Percentiles rank a stretch among this genome's conserved stretches.
Evolutionary conservation across 2,113 vertebrate genomes (phyloP).

Genomic region (Morone saxatilis): DNA sequence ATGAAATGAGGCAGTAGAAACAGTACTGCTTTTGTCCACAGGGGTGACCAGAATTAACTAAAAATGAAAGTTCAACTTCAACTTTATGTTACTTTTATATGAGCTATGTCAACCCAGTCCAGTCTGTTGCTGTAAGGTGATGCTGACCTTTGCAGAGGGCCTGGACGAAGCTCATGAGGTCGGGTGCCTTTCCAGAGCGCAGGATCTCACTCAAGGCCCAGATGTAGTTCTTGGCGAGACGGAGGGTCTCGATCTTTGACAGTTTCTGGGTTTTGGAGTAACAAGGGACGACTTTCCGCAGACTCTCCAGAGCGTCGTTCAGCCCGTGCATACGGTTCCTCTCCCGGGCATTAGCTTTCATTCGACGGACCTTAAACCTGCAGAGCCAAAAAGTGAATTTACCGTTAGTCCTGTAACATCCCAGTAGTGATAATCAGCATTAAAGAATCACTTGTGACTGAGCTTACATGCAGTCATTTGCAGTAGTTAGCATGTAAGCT

Average conservation of each 20-base stretch:
- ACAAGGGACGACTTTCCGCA: slow-evolving; percentile 98
- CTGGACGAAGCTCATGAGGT: slow-evolving; percentile 96
- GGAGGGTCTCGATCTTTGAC: slow-evolving; percentile 97
- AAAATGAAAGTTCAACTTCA: too few species aligned
- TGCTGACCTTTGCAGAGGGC: slow-evolving; percentile 93
- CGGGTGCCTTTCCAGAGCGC: slow-evolving; percentile 95
- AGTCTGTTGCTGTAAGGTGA: neutral
- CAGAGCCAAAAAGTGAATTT: neutral
- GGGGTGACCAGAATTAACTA: too few species aligned
- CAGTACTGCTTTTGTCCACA: too few species aligned
- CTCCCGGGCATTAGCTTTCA: slow-evolving; percentile 97
- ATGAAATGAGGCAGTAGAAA: too few species aligned
- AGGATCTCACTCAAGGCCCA: slow-evolving; percentile 97
- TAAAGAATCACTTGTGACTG: neutral
- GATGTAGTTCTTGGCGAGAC: slow-evolving; percentile 98
- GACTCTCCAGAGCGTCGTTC: slow-evolving; percentile 96
- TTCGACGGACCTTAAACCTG: slow-evolving; percentile 93
- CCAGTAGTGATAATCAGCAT: neutral
- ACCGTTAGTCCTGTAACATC: neutral
- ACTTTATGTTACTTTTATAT: neutral
- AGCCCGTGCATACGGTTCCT: slow-evolving; percentile 98
- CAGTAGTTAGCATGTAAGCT: neutral
- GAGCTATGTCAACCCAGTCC: neutral
- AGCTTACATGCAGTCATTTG: neutral
- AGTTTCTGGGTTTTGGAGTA: slow-evolving; percentile 99